Evolutionary conservation across 2,888 invertebrate genomes (phyloP).

Genomic region (Drosophila recens): DNA sequence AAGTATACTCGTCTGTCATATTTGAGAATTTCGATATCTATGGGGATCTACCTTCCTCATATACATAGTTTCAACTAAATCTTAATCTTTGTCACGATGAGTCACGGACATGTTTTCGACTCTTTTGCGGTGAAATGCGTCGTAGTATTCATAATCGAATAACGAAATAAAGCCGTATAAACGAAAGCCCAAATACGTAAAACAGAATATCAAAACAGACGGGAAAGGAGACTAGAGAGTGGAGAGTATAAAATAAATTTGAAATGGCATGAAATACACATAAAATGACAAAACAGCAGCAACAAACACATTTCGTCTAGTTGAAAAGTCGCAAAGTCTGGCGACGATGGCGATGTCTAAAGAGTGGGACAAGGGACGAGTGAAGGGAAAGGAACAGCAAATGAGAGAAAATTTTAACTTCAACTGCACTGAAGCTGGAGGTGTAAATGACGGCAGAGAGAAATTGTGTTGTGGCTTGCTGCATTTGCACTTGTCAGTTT

Average conservation of each 20-base stretch:
- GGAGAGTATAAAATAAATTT: neutral
- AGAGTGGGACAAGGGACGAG: no score
- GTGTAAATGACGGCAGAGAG: neutral
- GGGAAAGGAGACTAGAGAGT: neutral
- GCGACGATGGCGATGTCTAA: neutral
- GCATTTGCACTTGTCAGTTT: conserved; percentile 3
- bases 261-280: conserved; percentile 30
- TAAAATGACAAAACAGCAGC: conserved; percentile 69
- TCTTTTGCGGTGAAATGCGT: conserved; percentile 59
- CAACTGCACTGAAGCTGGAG: neutral
- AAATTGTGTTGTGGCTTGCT: conserved; percentile 4
- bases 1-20: neutral
- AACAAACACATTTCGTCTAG: conserved; percentile 50
- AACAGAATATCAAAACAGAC: conserved; percentile 8
- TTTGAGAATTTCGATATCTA: neutral
- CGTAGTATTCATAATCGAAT: conserved; percentile 67
- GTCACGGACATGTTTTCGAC: conserved; percentile 54
- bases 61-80: neutral
- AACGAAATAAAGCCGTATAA: conserved; percentile 34
- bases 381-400: neutral
- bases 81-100: conserved; percentile 27
- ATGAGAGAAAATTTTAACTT: neutral
- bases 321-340: conserved; percentile 38
- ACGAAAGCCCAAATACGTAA: conserved; percentile 5
- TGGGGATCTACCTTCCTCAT: neutral